Evolutionary conservation across 1,140 invertebrate genomes (phyloP), one percentile per base, ranked within the genome.

Genomic region (Ceratosolen fusciceps): DNA sequence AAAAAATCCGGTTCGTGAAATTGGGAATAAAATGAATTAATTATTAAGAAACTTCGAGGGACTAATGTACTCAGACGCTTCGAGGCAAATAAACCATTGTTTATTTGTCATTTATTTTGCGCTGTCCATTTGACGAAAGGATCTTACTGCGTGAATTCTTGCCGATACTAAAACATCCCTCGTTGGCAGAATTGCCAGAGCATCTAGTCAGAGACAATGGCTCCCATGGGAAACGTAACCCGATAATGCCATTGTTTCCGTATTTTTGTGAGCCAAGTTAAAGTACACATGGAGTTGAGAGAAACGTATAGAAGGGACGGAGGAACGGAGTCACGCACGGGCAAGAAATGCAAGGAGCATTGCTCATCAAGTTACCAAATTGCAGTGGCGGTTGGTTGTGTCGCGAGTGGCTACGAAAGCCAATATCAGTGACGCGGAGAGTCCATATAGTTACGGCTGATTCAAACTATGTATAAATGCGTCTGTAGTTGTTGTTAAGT

Each of bases 191-290:
- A 34, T 60, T 19, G 31, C 21, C 19, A 31, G 31, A 65, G 31
- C 19, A 2, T 8, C 4, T 12, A n/a, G 19, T 3, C 1, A 1
- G 16, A 12, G 31, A 65, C 60, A 65, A 37, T 65, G 26, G 34
- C 60, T 65, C 60, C 37, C 60, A 9, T 4, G 60, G 26, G 60
- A 37, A 65, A 37, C 14, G 3, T 37, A 65, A 37, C 60, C 31
- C 37, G n/a, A 65, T 65, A 65, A 65, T 14, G 19, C 19, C 21
- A 65, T 65, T 65, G 60, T 65, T 65, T 65, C 31, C 31, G 3
- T n/a, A 65, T 65, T 65, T 65, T 37, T 19, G 37, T 37, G 60
- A 37, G 31, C 29, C 21, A 65, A 21, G 0, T 65, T n/a, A 37
- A 65, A 19, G 60, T 19, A 31, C 16, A 60, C 4, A 60, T 31